Evolutionary conservation across 2,888 invertebrate species (phyloP).

Genomic region (Eupeodes luniger): DNA sequence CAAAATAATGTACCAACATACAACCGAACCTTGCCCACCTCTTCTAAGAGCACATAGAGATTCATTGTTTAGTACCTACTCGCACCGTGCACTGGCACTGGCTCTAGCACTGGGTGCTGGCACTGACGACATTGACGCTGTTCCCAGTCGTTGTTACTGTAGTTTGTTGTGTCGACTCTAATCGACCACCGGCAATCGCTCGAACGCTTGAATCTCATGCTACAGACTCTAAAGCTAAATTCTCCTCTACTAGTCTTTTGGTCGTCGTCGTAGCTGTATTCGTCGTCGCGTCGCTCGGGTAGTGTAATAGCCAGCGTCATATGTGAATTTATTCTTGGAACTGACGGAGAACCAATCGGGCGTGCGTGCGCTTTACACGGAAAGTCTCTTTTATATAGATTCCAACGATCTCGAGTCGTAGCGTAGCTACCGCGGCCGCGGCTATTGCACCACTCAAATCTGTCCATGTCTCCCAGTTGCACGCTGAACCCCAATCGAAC

Average conservation of each 20-base stretch:
- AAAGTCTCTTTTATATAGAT: conserved; percentile 26
- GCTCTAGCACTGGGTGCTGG: no score
- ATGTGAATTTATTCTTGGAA: conserved; percentile 61
- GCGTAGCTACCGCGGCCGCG: neutral
- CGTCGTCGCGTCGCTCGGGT: neutral
- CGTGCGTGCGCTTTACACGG: conserved; percentile 59
- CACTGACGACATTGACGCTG: conserved; percentile 45
- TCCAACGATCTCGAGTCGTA: conserved; percentile 38
- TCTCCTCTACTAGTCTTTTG: conserved; percentile 23
- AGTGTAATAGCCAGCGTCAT: conserved; percentile 37
- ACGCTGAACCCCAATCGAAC: conserved; percentile 45
- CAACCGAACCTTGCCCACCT: conserved; percentile 40
- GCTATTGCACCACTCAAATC: conserved; percentile 8
- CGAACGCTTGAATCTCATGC: conserved; percentile 56
- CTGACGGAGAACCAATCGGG: conserved; percentile 58
- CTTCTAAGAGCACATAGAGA: conserved; percentile 20
- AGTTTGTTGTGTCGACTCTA: conserved; percentile 57
- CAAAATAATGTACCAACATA: conserved; percentile 10
- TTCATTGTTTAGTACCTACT: conserved; percentile 21
- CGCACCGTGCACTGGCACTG: conserved; percentile 37
- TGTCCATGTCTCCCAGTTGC: conserved; percentile 43
- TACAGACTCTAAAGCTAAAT: neutral
- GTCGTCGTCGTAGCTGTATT: neutral
- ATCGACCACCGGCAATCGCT: conserved; percentile 69
- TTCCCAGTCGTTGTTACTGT: conserved; percentile 32